A percentile compares a stretch with the other conserved stretches of the same genome.
These are phyloP conservation scores for Pilophorus perplexus DNA, from an alignment of 2,888 invertebrate species.

Conservation along the genomic window DNA sequence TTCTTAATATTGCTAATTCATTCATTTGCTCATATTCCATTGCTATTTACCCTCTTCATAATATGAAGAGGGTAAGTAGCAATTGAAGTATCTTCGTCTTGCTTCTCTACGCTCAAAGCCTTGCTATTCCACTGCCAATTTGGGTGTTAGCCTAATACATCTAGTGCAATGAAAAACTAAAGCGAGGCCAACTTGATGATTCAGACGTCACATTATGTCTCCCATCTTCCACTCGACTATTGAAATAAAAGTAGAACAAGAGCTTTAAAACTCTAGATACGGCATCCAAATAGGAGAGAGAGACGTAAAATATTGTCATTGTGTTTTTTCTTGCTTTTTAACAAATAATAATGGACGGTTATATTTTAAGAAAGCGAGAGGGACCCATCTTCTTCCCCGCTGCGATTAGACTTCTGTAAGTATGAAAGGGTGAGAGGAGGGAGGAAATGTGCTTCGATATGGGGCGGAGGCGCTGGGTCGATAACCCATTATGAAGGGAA, in stretches of 20 bases:
- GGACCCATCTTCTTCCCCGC: background rate
- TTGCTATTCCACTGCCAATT: no score
- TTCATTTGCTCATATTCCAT: no score
- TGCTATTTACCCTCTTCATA: no score
- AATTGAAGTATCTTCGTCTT: no score
- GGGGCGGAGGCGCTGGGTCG: constrained; percentile 21
- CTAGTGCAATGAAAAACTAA: no score
- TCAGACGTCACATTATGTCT: no score
- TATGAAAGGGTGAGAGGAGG: background rate
- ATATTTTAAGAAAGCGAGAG: constrained; percentile 22
- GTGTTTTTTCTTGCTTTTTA: constrained; percentile 1
- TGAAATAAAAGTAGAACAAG: constrained; percentile 24
- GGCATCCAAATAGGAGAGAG: constrained; percentile 9
- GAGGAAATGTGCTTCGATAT: constrained; percentile 33
- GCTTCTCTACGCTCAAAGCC: no score
- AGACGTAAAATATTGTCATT: constrained; percentile 19
- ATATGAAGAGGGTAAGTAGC: no score
- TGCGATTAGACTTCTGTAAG: constrained; percentile 9
- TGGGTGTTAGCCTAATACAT: no score
- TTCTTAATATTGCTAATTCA: no score
- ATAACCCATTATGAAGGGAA: constrained; percentile 34
- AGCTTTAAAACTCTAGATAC: background rate
- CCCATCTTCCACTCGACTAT: constrained; percentile 16
- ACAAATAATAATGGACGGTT: constrained; percentile 31
- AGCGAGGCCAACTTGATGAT: no score